A percentile compares a stretch with the other conserved stretches of the same genome.
These are phyloP conservation scores for Emydoidea blandingii DNA, from an alignment of 2,797 vertebrate genomes.

Conservation along the genomic window DNA sequence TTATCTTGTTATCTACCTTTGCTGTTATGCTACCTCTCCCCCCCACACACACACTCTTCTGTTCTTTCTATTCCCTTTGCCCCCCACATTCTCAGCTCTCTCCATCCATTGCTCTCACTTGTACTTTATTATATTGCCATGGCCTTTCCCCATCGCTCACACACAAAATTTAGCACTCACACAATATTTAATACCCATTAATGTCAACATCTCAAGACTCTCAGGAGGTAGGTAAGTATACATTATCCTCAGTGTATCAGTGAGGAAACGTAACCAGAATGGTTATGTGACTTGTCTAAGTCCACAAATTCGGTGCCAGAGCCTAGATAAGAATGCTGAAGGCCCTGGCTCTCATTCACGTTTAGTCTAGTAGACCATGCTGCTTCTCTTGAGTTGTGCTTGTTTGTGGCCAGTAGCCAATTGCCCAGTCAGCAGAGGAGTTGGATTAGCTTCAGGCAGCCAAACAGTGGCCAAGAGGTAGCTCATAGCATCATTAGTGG, in stretches of 20 bases:
- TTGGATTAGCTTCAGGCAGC: background rate
- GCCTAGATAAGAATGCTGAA: background rate
- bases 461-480: background rate
- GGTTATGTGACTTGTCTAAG: background rate
- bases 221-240: too few relatives aligned
- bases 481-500: background rate
- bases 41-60: too few relatives aligned
- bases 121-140: too few relatives aligned
- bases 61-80: too few relatives aligned
- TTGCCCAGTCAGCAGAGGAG: background rate
- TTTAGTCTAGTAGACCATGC: background rate
- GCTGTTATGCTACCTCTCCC: too few relatives aligned
- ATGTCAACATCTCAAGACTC: too few relatives aligned
- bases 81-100: too few relatives aligned
- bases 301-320: background rate
- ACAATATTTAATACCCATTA: too few relatives aligned
- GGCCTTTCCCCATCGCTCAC: too few relatives aligned
- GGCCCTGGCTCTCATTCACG: background rate
- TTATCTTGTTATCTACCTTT: too few relatives aligned
- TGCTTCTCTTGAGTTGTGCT: background rate
- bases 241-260: background rate
- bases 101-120: too few relatives aligned
- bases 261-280: accelerated
- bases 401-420: background rate
- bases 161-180: too few relatives aligned